phyloP scores from a whole-genome alignment of 1,140 invertebrate genomes.

The Drosophila auraria region DNA sequence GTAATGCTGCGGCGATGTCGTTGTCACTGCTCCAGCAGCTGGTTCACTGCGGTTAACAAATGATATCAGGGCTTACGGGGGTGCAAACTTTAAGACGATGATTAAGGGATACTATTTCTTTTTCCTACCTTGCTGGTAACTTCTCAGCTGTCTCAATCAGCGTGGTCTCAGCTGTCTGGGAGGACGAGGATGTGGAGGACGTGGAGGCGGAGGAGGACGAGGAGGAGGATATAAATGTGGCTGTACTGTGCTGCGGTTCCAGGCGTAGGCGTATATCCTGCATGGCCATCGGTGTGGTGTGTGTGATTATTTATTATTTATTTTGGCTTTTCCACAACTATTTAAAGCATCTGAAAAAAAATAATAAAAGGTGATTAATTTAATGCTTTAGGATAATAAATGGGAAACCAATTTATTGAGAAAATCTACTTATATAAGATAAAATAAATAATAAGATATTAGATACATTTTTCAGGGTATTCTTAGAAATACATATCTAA shows the following conservation, averaged over 20 bases:
- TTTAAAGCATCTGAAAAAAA: constrained; percentile 53
- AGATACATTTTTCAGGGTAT: no score
- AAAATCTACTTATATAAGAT: no score
- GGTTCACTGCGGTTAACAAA: constrained; percentile 49
- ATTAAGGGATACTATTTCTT: constrained; percentile 18
- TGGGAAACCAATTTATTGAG: no score
- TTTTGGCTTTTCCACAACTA: constrained; percentile 1
- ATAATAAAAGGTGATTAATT: background rate
- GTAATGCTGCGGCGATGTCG: constrained; percentile 54
- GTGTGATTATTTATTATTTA: background rate
- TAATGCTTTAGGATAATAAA: background rate
- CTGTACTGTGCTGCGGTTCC: constrained; percentile 75
- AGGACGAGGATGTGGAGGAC: constrained; percentile 14
- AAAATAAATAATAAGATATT: no score
- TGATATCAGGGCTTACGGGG: constrained; percentile 17
- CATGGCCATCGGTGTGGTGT: constrained; percentile 57
- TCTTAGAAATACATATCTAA: background rate
- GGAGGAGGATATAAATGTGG: constrained; percentile 52
- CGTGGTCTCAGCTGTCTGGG: constrained; percentile 61
- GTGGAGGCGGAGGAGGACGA: constrained; percentile 18
- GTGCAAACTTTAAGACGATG: constrained; percentile 12
- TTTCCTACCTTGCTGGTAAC: constrained; percentile 51
- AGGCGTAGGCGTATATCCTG: constrained; percentile 80
- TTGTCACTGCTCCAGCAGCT: constrained; percentile 41
- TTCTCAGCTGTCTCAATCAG: constrained; percentile 60